Evolutionary conservation across 35 echinoderm and acorn worm genomes (phyloP).

Genomic region (Patiria miniata): DNA sequence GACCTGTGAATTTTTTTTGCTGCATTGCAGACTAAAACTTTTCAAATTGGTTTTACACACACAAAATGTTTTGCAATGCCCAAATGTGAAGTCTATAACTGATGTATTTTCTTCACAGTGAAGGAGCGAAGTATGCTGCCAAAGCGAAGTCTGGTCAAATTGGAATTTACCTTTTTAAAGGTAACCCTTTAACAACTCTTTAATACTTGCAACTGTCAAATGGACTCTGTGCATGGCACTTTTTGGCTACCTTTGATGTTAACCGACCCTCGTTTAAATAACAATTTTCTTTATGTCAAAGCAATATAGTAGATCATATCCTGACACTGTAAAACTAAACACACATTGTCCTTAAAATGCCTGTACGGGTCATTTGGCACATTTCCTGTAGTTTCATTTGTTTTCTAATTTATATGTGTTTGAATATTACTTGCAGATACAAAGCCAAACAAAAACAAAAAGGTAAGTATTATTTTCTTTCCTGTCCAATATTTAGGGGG

Average conservation of each 20-base stretch:
- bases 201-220: background rate
- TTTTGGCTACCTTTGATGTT: background rate
- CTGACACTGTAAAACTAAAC: background rate
- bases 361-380: background rate
- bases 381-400: background rate
- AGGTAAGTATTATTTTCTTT: constrained; percentile 6
- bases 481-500: background rate
- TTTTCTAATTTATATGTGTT: background rate
- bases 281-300: background rate
- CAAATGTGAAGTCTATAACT: no score
- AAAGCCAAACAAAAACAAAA: constrained; percentile 49
- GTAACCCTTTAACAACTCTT: constrained; percentile 26
- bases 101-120: constrained; percentile 47
- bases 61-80: no score
- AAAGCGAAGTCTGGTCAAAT: constrained; percentile 65
- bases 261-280: background rate
- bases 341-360: background rate
- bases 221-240: background rate
- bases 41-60: no score
- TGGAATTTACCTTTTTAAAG: constrained; percentile 54
- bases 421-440: background rate
- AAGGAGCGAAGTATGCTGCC: constrained; percentile 75
- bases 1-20: no score
- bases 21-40: no score
- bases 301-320: background rate